Evolutionary conservation across 2,888 invertebrate genomes (phyloP).

Genomic region (Hyalella azteca): DNA sequence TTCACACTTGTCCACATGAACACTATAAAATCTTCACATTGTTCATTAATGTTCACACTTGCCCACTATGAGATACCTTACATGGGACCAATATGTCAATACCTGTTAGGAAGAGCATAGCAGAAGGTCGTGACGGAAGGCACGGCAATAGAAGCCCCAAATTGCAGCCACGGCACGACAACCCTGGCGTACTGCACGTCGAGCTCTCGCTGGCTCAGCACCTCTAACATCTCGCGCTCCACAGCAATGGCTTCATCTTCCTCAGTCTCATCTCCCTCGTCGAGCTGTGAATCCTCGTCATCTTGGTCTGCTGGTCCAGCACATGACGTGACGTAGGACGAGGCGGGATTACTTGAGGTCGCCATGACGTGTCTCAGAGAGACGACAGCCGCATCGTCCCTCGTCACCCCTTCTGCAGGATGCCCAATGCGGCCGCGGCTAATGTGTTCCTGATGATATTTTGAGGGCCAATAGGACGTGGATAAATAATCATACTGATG

Average conservation of each 20-base stretch:
- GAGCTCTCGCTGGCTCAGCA: neutral
- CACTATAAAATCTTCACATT: too few relatives aligned
- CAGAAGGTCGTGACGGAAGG: neutral
- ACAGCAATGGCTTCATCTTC: neutral
- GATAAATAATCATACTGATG: too few relatives aligned
- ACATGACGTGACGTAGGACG: neutral
- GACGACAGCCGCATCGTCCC: too few relatives aligned
- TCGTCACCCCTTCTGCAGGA: too few relatives aligned
- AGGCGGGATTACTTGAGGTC: neutral
- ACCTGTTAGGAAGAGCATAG: conserved; percentile 5
- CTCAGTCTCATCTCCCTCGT: neutral
- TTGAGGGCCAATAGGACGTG: too few relatives aligned
- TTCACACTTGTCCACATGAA: too few relatives aligned
- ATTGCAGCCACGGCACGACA: conserved; percentile 17
- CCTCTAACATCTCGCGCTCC: neutral
- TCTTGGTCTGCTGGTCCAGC: neutral
- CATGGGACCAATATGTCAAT: too few relatives aligned
- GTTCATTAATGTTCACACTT: too few relatives aligned
- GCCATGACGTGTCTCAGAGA: too few relatives aligned
- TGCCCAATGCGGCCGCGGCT: too few relatives aligned
- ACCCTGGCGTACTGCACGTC: conserved; percentile 22
- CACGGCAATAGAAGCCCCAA: neutral
- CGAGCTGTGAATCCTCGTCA: neutral
- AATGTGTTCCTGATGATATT: too few relatives aligned
- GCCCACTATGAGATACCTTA: too few relatives aligned